phyloP scores from a whole-genome alignment of 2,797 vertebrate species.

The Halcyon chelicuti region DNA sequence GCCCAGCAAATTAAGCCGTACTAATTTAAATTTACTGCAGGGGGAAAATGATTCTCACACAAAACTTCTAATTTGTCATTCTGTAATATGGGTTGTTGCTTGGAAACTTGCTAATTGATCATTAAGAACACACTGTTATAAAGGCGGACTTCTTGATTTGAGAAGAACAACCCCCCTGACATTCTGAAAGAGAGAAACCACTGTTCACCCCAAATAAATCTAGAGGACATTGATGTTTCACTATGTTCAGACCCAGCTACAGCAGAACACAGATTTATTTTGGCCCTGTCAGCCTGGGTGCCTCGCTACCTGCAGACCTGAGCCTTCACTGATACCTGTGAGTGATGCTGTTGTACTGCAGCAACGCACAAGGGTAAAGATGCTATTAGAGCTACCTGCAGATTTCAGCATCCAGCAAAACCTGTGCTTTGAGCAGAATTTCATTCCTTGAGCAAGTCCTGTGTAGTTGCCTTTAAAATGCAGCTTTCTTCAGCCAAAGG shows the following conservation, averaged over 20 bases:
- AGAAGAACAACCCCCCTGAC: constrained; percentile 4
- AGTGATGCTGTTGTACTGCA: not conserved
- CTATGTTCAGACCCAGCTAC: not conserved
- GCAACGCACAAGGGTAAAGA: not conserved
- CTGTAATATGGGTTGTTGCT: not conserved
- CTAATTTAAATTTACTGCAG: constrained; percentile 30
- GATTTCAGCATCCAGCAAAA: not conserved
- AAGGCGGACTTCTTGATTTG: not conserved
- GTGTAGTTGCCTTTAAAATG: not conserved
- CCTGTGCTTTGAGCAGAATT: not conserved
- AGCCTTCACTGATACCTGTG: not conserved
- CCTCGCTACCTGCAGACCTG: not conserved
- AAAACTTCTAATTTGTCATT: constrained; percentile 23
- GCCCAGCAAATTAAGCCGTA: constrained; percentile 37
- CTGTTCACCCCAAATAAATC: not conserved
- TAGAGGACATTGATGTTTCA: not conserved
- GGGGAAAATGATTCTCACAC: not conserved
- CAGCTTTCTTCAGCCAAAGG: not conserved
- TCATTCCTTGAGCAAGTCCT: not conserved
- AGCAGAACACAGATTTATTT: not conserved
- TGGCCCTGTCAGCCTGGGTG: not conserved
- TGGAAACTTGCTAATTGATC: constrained; percentile 18
- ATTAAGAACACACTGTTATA: constrained; percentile 21
- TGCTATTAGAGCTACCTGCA: not conserved
- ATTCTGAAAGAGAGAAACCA: not conserved